Percentiles rank a stretch among this genome's conserved stretches.
phyloP scores from a whole-genome alignment of 2,113 vertebrate species.

The Aramus guarauna region DNA sequence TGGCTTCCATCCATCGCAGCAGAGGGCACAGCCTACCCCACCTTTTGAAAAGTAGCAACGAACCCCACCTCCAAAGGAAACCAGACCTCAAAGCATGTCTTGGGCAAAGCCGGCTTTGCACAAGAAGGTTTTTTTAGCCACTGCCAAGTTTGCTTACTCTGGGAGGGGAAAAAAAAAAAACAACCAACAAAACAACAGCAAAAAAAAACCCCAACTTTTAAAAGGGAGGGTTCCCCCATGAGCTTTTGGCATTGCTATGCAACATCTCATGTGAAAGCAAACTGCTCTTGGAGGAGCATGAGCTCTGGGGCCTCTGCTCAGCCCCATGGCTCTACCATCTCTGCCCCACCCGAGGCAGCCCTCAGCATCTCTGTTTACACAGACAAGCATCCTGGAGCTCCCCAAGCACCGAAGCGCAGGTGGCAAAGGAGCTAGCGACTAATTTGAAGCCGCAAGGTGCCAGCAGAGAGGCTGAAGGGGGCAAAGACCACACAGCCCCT shows the following conservation, averaged over 20 bases:
- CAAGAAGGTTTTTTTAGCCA: background rate
- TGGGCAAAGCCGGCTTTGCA: background rate
- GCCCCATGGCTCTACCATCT: background rate
- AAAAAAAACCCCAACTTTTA: background rate
- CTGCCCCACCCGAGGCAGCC: background rate
- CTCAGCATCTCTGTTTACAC: background rate
- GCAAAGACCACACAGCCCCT: background rate
- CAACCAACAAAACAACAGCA: background rate
- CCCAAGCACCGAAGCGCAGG: rapidly evolving
- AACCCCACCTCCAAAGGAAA: background rate
- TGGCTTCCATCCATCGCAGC: background rate
- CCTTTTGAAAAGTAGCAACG: background rate
- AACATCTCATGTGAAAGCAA: background rate
- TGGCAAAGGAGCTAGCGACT: background rate
- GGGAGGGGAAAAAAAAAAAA: background rate
- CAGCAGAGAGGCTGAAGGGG: background rate
- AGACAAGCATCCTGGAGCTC: background rate
- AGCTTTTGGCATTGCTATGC: background rate
- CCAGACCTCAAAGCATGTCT: background rate
- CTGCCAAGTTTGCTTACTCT: background rate
- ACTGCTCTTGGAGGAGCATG: rapidly evolving
- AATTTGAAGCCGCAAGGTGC: background rate
- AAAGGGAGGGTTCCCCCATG: background rate
- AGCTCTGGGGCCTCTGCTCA: background rate
- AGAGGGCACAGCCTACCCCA: background rate